Conservation (phyloP, 2,113 vertebrate genomes). For the Cisticola juncidis region DNA sequence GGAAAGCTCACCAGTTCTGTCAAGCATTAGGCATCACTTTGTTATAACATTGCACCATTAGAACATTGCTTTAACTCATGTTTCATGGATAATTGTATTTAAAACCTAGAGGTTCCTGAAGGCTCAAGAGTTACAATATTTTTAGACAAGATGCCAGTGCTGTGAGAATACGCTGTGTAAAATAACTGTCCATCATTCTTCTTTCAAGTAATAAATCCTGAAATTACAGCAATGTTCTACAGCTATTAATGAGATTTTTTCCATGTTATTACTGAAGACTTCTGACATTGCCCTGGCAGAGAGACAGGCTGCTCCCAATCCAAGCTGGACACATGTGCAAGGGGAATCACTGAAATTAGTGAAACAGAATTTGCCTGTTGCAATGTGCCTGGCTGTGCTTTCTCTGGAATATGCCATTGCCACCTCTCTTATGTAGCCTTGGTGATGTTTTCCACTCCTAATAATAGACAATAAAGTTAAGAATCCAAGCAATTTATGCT, state of each 20-base stretch:
- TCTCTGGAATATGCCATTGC: not conserved
- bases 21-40: not conserved
- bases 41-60: not conserved
- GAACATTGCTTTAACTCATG: not conserved
- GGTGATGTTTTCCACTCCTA: not conserved
- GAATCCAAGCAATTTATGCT: not conserved
- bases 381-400: not conserved
- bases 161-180: not conserved
- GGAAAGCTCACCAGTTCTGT: not conserved
- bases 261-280: not conserved
- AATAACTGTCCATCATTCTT: not conserved
- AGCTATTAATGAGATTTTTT: not conserved
- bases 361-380: not conserved
- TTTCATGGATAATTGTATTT: not conserved
- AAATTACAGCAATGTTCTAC: not conserved
- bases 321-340: accelerated
- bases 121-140: not conserved
- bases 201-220: not conserved
- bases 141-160: not conserved
- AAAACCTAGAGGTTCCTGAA: not conserved
- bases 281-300: not conserved
- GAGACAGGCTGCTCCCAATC: not conserved
- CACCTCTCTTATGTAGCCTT: not conserved
- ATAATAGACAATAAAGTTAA: not conserved
- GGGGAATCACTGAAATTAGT: accelerated